phyloP scores from a whole-genome alignment of 1,140 invertebrate genomes.

The Pogonognathellus flavescens region DNA sequence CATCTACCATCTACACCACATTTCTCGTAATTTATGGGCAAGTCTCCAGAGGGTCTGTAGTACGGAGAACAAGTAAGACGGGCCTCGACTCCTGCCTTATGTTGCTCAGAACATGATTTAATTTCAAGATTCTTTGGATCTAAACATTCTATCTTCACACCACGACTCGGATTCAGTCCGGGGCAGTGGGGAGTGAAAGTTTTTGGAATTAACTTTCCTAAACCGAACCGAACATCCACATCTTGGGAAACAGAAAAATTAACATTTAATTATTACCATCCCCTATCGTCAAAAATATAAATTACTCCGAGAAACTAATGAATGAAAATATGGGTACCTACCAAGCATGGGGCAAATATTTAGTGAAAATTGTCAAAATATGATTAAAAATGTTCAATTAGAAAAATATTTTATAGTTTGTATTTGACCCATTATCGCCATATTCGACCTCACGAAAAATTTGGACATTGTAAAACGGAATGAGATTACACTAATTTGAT shows the following conservation, averaged over 20 bases:
- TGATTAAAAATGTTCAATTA: no score
- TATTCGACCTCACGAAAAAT: no score
- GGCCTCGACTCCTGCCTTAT: conserved; percentile 60
- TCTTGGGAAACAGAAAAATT: conserved; percentile 39
- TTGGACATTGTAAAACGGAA: no score
- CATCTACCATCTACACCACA: conserved; percentile 61
- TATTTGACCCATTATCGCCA: no score
- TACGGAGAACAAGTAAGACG: conserved; percentile 59
- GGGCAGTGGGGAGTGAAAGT: conserved; percentile 59
- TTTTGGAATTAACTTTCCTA: conserved; percentile 59
- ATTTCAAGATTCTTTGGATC: conserved; percentile 62
- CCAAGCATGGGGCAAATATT: no score
- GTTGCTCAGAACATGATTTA: conserved; percentile 58
- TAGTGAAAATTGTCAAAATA: no score
- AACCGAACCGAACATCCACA: conserved; percentile 64
- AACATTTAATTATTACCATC: neutral
- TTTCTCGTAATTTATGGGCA: conserved; percentile 66
- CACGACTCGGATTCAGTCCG: conserved; percentile 46
- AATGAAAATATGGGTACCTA: no score
- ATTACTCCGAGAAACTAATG: neutral
- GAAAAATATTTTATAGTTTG: no score
- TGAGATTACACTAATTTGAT: no score
- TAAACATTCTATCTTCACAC: conserved; percentile 64
- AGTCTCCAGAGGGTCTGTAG: conserved; percentile 62
- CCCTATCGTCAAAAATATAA: neutral